Conservation (phyloP, 2,888 invertebrate genomes). For the Cheilosia urbana region DNA sequence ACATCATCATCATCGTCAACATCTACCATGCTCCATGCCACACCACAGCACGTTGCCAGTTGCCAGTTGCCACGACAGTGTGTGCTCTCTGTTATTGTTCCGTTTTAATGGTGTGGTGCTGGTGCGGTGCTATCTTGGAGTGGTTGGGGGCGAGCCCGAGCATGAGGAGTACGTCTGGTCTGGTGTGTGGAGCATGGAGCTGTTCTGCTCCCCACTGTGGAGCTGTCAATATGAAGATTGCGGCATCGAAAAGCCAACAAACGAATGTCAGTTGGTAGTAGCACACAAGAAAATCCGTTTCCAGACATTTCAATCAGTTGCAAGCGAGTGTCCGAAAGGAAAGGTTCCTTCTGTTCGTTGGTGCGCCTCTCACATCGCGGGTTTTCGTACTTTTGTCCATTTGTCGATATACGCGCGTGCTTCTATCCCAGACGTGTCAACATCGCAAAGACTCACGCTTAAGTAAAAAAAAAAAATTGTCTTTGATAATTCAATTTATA, state of each 20-base stretch:
- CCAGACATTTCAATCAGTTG: constrained; percentile 73
- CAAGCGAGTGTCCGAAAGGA: constrained; percentile 69
- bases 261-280: constrained; percentile 64
- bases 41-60: constrained; percentile 32
- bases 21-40: neutral
- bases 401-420: constrained; percentile 55
- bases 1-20: constrained; percentile 14
- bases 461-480: constrained; percentile 22
- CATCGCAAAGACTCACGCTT: constrained; percentile 12
- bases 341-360: constrained; percentile 67
- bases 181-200: constrained; percentile 32
- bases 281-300: constrained; percentile 61
- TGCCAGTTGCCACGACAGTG: constrained; percentile 48
- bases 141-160: constrained; percentile 21
- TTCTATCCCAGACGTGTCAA: constrained; percentile 30
- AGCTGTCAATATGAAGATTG: constrained; percentile 73
- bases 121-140: constrained; percentile 16
- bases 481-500: no score
- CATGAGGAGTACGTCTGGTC: constrained; percentile 12
- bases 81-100: constrained; percentile 73
- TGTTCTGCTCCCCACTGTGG: constrained; percentile 39
- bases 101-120: constrained; percentile 50
- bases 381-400: constrained; percentile 54
- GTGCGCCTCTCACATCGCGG: constrained; percentile 35
- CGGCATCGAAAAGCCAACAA: constrained; percentile 73